Percentiles rank a stretch among this genome's conserved stretches.
phyloP scores from a whole-genome alignment of 2,113 vertebrate genomes.

The Melanocharis versteri region DNA sequence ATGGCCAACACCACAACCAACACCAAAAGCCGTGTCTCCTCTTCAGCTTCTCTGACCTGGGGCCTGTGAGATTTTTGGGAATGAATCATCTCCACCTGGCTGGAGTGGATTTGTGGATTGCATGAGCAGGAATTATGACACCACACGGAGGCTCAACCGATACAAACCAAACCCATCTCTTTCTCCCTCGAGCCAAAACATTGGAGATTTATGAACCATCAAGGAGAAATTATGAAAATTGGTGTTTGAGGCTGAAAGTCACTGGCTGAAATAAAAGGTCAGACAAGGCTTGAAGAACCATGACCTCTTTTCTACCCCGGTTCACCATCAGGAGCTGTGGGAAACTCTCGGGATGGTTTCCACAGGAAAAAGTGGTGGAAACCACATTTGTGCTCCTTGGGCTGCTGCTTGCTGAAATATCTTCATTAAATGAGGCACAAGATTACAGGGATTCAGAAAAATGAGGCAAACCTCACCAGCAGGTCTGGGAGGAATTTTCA shows the following conservation, averaged over 20 bases:
- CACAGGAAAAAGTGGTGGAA: not conserved
- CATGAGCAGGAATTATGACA: not conserved
- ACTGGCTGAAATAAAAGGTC: not conserved
- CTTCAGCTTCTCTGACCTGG: not conserved
- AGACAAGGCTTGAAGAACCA: not conserved
- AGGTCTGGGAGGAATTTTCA: not conserved
- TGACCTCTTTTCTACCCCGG: not conserved
- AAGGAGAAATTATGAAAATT: not conserved
- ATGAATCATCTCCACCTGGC: accelerated
- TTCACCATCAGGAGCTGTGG: not conserved
- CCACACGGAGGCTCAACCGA: not conserved
- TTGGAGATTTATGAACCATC: accelerated
- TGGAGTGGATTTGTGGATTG: not conserved
- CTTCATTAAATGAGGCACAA: accelerated
- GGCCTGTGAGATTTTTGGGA: not conserved
- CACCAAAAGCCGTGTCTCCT: not conserved
- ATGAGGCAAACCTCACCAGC: not conserved
- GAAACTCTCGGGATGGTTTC: not conserved
- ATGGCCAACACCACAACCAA: not conserved
- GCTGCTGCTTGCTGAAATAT: not conserved
- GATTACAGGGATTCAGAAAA: not conserved
- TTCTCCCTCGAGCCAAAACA: not conserved
- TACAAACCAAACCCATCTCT: not conserved
- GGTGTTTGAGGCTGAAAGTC: not conserved
- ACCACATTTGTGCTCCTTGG: accelerated